A percentile compares a stretch with the other conserved stretches of the same genome.
phyloP scores from a whole-genome alignment of 2,113 vertebrate genomes.

The Tupaia tana region DNA sequence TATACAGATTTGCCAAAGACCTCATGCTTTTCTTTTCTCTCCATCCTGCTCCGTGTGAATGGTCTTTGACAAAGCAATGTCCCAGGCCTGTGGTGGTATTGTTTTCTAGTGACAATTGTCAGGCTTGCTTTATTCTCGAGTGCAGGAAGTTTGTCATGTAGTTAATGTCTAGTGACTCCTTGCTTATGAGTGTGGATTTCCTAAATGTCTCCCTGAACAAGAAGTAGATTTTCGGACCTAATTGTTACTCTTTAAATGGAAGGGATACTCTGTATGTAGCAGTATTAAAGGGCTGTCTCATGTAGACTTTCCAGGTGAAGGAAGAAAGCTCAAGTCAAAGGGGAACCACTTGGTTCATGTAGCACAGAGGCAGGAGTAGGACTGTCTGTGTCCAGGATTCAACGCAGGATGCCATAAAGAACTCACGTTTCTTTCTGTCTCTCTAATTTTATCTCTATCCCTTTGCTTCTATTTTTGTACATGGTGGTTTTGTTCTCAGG shows the following conservation, averaged over 20 bases:
- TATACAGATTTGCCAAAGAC: neutral
- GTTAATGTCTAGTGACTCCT: neutral
- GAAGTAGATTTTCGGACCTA: neutral
- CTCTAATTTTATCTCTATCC: neutral
- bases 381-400: neutral
- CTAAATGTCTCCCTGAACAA: neutral
- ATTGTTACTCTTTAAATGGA: neutral
- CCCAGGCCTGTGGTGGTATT: neutral
- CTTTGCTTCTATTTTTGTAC: neutral
- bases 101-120: neutral
- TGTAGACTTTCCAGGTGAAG: neutral
- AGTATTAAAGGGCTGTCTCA: neutral
- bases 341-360: neutral
- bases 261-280: neutral
- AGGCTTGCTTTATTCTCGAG: neutral
- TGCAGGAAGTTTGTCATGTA: neutral
- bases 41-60: neutral
- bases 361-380: neutral
- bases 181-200: neutral
- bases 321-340: neutral
- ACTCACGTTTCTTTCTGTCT: neutral
- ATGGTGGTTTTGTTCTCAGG: neutral
- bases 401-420: neutral
- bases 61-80: neutral
- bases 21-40: neutral